Base-by-base conservation (phyloP, 1,140 invertebrate genomes). In the Vanessa tameamea region DNA sequence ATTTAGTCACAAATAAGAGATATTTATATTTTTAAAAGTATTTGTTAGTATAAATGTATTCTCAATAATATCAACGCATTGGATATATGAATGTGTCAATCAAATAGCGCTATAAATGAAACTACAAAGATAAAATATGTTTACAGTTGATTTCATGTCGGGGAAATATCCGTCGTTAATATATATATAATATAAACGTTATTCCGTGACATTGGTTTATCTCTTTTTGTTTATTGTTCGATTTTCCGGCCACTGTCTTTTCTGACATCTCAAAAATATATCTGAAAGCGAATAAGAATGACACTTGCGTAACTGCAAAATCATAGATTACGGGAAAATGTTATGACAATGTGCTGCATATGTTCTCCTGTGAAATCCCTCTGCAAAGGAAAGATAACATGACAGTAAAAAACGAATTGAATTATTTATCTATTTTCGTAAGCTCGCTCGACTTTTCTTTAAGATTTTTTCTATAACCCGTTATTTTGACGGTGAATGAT, bases 161-260 rank as follows among this genome's bases (percentile, higher is more conserved):
- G 59, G 59, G 37, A 63, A 63, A 63, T 63, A 63, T 63, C 59
- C 16, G 59, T 63, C 59, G 59, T 31, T 15, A 31, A 43, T 43
- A 43, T 9, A 43, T 43, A 43, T 43, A 43, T 9, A n/a, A n/a
- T n/a, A n/a, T 6, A 43, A 43, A 43, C 37, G 37, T 43, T 43
- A 43, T 43, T 43, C 37, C 37, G 37, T 43, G 37, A 43, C 37
- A 43, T 43, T 63, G 23, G 59, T 31, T 63, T 63, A n/a, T 13
- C n/a, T 31, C 37, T 43, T 63, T 31, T 63, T 63, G 59, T 63
- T 63, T 63, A 63, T 63, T 63, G 48, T 51, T 51, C 48, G 13
- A 51, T 51, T 51, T 51, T n/a, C 48, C 37, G 37, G 37, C 37
- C 37, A 43, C 48, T 51, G 13, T n/a, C 48, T 51, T n/a, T 51